These are phyloP conservation scores for Flexamia atlantica DNA, from an alignment of 2,888 invertebrate species.

Conservation along the genomic window DNA sequence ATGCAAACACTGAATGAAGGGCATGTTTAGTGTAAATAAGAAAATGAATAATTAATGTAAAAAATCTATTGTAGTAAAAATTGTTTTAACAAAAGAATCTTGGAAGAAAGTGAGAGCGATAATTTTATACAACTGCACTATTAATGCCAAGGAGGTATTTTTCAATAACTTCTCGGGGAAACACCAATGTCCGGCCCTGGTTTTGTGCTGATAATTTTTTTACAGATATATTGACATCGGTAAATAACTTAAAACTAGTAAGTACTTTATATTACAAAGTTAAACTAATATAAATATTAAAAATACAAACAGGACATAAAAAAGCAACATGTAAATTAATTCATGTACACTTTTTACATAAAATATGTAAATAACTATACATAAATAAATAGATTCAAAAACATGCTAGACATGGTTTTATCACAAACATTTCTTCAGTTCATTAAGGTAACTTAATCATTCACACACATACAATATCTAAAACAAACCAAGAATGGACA, in stretches of 20 bases:
- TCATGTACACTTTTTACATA: slow-evolving; percentile 13
- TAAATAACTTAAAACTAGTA: slow-evolving; percentile 36
- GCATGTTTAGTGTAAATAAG: too few species aligned
- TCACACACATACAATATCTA: slow-evolving; percentile 8
- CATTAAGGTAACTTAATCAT: slow-evolving; percentile 32
- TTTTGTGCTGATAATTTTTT: background rate
- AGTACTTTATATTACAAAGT: slow-evolving; percentile 14
- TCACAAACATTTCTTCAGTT: slow-evolving; percentile 52
- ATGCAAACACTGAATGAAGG: too few species aligned
- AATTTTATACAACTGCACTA: too few species aligned
- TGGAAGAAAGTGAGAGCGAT: too few species aligned
- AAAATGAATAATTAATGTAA: too few species aligned
- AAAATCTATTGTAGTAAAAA: too few species aligned
- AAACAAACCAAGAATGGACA: background rate
- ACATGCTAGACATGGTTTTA: slow-evolving; percentile 58
- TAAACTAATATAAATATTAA: slow-evolving; percentile 48
- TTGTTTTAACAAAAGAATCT: too few species aligned
- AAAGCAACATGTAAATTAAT: slow-evolving; percentile 37
- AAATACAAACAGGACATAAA: slow-evolving; percentile 47
- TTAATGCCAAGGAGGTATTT: too few species aligned
- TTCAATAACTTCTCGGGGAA: too few species aligned
- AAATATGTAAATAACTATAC: slow-evolving; percentile 49
- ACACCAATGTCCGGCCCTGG: too few species aligned
- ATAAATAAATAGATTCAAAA: slow-evolving; percentile 61
- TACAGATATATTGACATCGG: background rate